A percentile compares a stretch with the other conserved stretches of the same genome.
These are phyloP conservation scores for Paradoxurus hermaphroditus DNA, from an alignment of 2,113 vertebrate species.

Conservation along the genomic window DNA sequence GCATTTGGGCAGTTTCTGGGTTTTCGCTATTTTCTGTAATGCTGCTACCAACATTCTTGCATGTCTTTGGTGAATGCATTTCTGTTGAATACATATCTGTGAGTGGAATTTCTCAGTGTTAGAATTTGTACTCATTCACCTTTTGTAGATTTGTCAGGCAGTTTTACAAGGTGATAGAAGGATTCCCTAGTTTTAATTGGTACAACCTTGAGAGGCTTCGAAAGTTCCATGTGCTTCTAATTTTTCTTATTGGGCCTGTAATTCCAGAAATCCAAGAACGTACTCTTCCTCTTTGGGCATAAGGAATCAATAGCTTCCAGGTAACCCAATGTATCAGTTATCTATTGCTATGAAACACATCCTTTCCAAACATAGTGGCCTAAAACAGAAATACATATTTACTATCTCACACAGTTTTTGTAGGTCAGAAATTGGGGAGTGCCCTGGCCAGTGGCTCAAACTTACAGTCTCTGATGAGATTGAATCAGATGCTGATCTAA, in stretches of 20 bases:
- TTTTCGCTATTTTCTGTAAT: not conserved
- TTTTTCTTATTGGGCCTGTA: not conserved
- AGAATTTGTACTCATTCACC: not conserved
- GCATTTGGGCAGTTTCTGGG: not conserved
- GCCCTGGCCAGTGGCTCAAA: not conserved
- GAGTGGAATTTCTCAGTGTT: not conserved
- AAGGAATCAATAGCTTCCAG: not conserved
- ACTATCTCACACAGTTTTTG: not conserved
- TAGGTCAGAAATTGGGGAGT: not conserved
- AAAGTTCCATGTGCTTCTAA: not conserved
- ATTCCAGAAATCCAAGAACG: not conserved
- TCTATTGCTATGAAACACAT: not conserved
- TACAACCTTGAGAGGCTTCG: not conserved
- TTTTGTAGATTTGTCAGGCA: not conserved
- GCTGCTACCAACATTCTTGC: not conserved
- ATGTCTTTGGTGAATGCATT: not conserved
- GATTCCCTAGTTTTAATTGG: not conserved
- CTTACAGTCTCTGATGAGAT: not conserved
- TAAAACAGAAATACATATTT: not conserved
- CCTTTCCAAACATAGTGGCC: not conserved
- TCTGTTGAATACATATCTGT: not conserved
- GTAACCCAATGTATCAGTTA: not conserved
- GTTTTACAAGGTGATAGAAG: not conserved
- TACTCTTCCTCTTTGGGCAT: not conserved
- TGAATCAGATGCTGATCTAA: not conserved